A percentile compares a stretch with the other conserved stretches of the same genome.
Evolutionary conservation across 1,140 invertebrate genomes (phyloP).

Genomic region (Drosophila elegans): DNA sequence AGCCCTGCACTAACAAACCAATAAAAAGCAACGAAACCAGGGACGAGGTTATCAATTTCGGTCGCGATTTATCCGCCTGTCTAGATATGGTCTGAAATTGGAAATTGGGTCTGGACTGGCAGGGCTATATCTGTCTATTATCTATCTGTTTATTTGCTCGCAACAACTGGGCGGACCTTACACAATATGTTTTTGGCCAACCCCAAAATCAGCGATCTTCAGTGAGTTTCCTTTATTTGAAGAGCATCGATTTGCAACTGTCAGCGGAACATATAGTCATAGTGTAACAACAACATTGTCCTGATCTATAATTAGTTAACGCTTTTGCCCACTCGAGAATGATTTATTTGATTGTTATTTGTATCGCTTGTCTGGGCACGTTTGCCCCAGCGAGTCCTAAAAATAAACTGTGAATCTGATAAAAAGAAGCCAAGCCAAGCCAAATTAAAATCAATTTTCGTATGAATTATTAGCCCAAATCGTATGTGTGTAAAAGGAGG

Average conservation of each 20-base stretch:
- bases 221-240: conserved; percentile 39
- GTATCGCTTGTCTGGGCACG: conserved; percentile 46
- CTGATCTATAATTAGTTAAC: conserved; percentile 58
- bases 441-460: conserved; percentile 29
- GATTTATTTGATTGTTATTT: conserved; percentile 72
- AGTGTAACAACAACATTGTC: conserved; percentile 7
- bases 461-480: conserved; percentile 29
- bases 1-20: conserved; percentile 15
- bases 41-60: conserved; percentile 42
- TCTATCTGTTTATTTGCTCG: conserved; percentile 6
- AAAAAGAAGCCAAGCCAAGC: conserved; percentile 5
- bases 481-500: neutral
- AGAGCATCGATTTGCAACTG: conserved; percentile 72
- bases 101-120: conserved; percentile 35
- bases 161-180: conserved; percentile 42
- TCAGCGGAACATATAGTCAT: conserved; percentile 22
- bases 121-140: conserved; percentile 13
- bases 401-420: conserved; percentile 46
- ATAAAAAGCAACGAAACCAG: conserved; percentile 6
- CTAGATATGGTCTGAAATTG: conserved; percentile 53
- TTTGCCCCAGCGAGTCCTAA: conserved; percentile 20
- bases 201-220: conserved; percentile 19
- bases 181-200: conserved; percentile 58
- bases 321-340: conserved; percentile 62
- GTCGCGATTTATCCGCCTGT: conserved; percentile 65